A percentile compares a stretch with the other conserved stretches of the same genome.
Conservation (phyloP, 2,797 vertebrate species). For the Rhinatrema bivittatum region DNA sequence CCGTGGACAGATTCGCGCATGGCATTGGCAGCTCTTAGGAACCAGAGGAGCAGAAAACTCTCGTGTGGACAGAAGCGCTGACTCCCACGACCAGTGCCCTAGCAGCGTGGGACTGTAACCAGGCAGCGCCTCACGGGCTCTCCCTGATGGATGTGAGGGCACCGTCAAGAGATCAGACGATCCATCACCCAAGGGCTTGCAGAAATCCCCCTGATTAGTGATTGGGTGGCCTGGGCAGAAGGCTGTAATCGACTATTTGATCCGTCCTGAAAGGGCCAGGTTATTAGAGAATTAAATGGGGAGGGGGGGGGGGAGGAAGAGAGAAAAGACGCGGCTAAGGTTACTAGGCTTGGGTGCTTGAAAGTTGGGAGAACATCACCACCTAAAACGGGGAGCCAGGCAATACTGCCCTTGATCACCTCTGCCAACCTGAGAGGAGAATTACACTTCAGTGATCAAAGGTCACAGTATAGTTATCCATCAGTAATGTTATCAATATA, state of each 20-base stretch:
- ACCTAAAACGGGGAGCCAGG: slow-evolving; percentile 38
- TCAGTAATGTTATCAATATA: slow-evolving; percentile 58
- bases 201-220: slow-evolving; percentile 47
- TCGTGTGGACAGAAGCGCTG: no score
- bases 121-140: no score
- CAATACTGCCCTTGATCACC: slow-evolving; percentile 56
- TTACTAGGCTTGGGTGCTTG: slow-evolving; percentile 18
- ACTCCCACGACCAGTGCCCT: no score
- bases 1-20: no score
- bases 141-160: no score
- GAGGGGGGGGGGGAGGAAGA: no score
- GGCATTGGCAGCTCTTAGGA: no score
- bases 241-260: slow-evolving; percentile 56
- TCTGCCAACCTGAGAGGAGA: slow-evolving; percentile 42
- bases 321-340: slow-evolving; percentile 8
- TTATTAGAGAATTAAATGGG: slow-evolving; percentile 27
- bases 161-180: slow-evolving; percentile 57
- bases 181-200: slow-evolving; percentile 51
- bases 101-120: no score
- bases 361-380: slow-evolving; percentile 35
- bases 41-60: no score
- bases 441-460: slow-evolving; percentile 49
- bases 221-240: slow-evolving; percentile 44
- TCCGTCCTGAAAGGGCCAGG: slow-evolving; percentile 43
- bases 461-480: slow-evolving; percentile 50